These are phyloP conservation scores for Nymphalis urticae DNA, from an alignment of 2,888 invertebrate genomes.

Conservation along the genomic window DNA sequence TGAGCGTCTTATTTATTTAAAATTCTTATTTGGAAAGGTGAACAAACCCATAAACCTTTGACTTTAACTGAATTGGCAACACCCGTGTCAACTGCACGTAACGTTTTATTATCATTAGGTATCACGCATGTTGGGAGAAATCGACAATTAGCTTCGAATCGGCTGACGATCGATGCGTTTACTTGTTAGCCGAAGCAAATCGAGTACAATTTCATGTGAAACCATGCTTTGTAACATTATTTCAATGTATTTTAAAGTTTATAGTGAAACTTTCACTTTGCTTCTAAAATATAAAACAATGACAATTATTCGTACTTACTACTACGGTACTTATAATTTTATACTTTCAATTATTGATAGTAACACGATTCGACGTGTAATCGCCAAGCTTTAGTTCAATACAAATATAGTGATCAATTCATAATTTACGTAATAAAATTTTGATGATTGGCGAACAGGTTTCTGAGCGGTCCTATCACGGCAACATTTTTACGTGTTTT, in stretches of 20 bases:
- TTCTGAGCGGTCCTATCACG: slow-evolving; percentile 20
- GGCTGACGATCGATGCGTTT: slow-evolving; percentile 39
- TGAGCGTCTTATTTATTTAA: slow-evolving; percentile 5
- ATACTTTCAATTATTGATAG: neutral
- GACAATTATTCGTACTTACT: no score
- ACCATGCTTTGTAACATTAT: slow-evolving; percentile 37
- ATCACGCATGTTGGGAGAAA: slow-evolving; percentile 55
- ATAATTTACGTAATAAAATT: slow-evolving; percentile 2
- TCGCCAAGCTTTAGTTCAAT: neutral
- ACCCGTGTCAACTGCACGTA: slow-evolving; percentile 31
- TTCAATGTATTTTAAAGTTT: slow-evolving; percentile 1
- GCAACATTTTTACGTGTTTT: slow-evolving; percentile 11
- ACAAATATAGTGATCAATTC: neutral
- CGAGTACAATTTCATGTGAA: slow-evolving; percentile 56
- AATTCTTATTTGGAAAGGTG: slow-evolving; percentile 15
- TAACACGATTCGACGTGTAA: neutral
- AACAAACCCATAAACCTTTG: slow-evolving; percentile 33
- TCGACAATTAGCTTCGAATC: slow-evolving; percentile 51
- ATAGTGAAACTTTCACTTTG: slow-evolving; percentile 17
- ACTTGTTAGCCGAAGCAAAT: slow-evolving; percentile 49
- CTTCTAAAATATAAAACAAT: slow-evolving; percentile 2
- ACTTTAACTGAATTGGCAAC: slow-evolving; percentile 25
- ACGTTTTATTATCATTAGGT: slow-evolving; percentile 32
- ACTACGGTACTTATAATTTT: no score
- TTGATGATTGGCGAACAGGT: slow-evolving; percentile 23